phyloP scores from a whole-genome alignment of 2,888 invertebrate genomes.

The Oxystoma pomonae region DNA sequence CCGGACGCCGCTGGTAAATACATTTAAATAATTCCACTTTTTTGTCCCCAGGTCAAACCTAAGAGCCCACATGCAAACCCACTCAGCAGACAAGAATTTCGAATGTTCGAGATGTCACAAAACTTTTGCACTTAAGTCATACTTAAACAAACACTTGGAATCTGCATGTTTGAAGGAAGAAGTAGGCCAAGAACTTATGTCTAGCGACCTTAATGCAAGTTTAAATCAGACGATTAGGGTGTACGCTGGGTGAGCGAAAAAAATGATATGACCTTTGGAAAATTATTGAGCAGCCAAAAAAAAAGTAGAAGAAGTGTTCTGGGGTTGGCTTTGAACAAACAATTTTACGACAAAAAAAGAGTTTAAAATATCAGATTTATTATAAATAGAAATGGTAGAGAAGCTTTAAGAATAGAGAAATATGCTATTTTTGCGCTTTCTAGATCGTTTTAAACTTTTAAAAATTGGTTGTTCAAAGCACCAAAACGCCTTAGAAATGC shows the following conservation, averaged over 20 bases:
- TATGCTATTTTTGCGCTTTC: background rate
- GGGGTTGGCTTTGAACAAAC: background rate
- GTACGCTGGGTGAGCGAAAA: slow-evolving; percentile 38
- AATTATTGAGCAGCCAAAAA: no score
- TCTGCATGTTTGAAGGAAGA: slow-evolving; percentile 77
- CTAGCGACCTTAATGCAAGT: background rate
- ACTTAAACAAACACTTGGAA: slow-evolving; percentile 91
- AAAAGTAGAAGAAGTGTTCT: no score
- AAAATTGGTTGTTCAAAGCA: background rate
- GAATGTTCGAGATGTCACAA: slow-evolving; percentile 85
- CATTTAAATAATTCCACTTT: slow-evolving; percentile 3
- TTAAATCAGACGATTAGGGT: slow-evolving; percentile 32
- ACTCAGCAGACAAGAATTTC: slow-evolving; percentile 86
- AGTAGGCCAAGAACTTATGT: slow-evolving; percentile 19
- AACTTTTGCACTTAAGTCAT: slow-evolving; percentile 90
- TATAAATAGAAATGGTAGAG: background rate
- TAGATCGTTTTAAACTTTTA: background rate
- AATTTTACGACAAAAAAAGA: background rate
- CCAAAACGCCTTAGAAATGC: background rate
- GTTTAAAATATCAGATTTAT: background rate
- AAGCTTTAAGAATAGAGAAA: background rate
- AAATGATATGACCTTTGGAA: no score
- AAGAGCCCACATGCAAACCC: slow-evolving; percentile 92
- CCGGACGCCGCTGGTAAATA: background rate
- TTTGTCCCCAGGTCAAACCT: slow-evolving; percentile 69